Evolutionary conservation across 2,797 vertebrate genomes (phyloP).

Genomic region (Thripadectes ignobilis): DNA sequence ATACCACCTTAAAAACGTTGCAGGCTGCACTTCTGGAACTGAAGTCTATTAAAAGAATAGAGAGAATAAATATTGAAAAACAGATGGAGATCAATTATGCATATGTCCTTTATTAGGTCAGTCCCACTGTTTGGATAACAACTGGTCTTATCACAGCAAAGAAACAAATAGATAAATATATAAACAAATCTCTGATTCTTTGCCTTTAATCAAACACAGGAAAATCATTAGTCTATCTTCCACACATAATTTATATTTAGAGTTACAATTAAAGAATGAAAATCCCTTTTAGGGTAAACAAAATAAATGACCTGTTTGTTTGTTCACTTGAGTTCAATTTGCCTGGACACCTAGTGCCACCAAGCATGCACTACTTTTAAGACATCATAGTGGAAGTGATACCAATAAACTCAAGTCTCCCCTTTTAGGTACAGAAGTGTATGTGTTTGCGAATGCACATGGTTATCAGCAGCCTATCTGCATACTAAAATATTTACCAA

Average conservation of each 20-base stretch:
- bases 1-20: constrained; percentile 38
- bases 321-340: not conserved
- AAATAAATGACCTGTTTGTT: constrained; percentile 7
- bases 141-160: constrained; percentile 18
- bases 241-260: not conserved
- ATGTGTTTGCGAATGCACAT: not conserved
- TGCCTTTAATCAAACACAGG: constrained; percentile 47
- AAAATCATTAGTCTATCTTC: constrained; percentile 39
- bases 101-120: constrained; percentile 57
- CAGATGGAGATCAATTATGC: constrained; percentile 35
- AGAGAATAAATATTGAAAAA: constrained; percentile 56
- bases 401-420: not conserved
- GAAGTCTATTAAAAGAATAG: constrained; percentile 9
- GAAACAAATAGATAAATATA: constrained; percentile 53
- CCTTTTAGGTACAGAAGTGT: not conserved
- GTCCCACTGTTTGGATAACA: constrained; percentile 24
- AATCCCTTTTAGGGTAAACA: constrained; percentile 30
- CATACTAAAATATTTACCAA: constrained; percentile 25
- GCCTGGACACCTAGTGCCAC: not conserved
- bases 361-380: not conserved
- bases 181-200: constrained; percentile 40
- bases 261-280: constrained; percentile 38
- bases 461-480: not conserved
- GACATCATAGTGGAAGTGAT: not conserved
- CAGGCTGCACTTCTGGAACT: not conserved